Evolutionary conservation across 2,797 vertebrate species (phyloP), one percentile per base, ranked within the genome.

Genomic region (Crotalus adamanteus): DNA sequence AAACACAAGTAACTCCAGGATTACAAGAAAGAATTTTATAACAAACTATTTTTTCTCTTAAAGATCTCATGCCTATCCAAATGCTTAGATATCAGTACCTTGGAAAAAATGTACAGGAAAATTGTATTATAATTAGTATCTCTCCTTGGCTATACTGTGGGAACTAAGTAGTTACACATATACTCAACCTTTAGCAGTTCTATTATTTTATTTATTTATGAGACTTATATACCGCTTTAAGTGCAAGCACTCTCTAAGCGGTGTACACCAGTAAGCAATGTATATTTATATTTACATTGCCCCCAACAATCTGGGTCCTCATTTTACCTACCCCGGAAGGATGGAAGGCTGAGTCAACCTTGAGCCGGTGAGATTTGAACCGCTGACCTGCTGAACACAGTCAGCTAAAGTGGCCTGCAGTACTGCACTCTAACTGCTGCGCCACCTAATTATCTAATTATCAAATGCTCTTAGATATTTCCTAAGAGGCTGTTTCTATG

Each of bases 21-120:
- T 56, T 83, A 56, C 51, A 88, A 87, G 22, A 88, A 51, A 88
- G n/a, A 94, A 94, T 1, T 0, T 89, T 92, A 69, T 87, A 92
- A 94, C 94, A 96, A 93, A 88, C 60, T 95, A 91, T 37, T 31
- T 92, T 92, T 91, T 60, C n/a, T 63, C 13, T 73, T 63, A 31
- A 59, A 86, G 47, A 51, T 18, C n/a, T 63, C 11, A 1, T 88
- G 42, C 60, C 47, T 91, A 85, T 57, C 53, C 88, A 57, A 86
- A 88, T 47, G 69, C 16, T 63, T 78, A 88, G 18, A 22, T 90
- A 7, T 47, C 59, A 85, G 0, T 87, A 14, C 61, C 42, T 73
- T 31, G 53, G 2, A 61, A 89, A 92, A 0, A 87, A 87, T 94
- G 90, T 92, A 89, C 1, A 6, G 56, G 87, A 87, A 91, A 22